phyloP scores from a whole-genome alignment of 2,888 invertebrate genomes.

The Ferrisia virgata region DNA sequence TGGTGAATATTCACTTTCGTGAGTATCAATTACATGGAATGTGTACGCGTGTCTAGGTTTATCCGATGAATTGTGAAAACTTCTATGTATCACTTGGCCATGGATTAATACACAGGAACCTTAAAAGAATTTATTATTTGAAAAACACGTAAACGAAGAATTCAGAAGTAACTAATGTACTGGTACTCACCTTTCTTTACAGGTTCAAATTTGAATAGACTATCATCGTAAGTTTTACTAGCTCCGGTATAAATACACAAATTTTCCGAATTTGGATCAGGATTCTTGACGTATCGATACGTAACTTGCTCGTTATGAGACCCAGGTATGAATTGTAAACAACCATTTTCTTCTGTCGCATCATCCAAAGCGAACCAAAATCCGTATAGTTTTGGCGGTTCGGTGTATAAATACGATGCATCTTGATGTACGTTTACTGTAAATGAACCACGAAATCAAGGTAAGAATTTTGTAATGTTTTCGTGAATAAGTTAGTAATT shows the following conservation, averaged over 20 bases:
- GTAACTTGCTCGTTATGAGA: slow-evolving; percentile 82
- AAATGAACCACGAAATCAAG: neutral
- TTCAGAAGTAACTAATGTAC: neutral
- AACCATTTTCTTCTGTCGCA: slow-evolving; percentile 88
- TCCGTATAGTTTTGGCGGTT: slow-evolving; percentile 69
- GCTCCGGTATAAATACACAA: slow-evolving; percentile 68
- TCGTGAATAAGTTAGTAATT: neutral
- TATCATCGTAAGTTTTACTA: slow-evolving; percentile 67
- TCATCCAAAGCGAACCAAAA: slow-evolving; percentile 97
- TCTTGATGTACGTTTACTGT: slow-evolving; percentile 80
- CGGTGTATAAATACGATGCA: slow-evolving; percentile 79
- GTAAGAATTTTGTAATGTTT: neutral
- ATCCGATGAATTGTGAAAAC: slow-evolving; percentile 77
- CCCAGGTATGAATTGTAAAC: slow-evolving; percentile 85
- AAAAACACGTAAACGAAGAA: neutral
- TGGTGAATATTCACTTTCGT: slow-evolving; percentile 68
- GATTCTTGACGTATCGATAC: slow-evolving; percentile 62
- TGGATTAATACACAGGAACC: slow-evolving; percentile 86
- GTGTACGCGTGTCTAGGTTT: slow-evolving; percentile 91
- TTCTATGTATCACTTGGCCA: slow-evolving; percentile 90
- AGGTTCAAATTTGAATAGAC: slow-evolving; percentile 72
- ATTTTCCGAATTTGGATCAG: slow-evolving; percentile 62
- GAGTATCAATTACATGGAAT: slow-evolving; percentile 85
- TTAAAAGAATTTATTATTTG: slow-evolving; percentile 52
- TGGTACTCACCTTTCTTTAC: slow-evolving; percentile 77